A percentile compares a stretch with the other conserved stretches of the same genome.
Evolutionary conservation across 2,888 invertebrate genomes (phyloP).

Genomic region (Agrotis segetum): DNA sequence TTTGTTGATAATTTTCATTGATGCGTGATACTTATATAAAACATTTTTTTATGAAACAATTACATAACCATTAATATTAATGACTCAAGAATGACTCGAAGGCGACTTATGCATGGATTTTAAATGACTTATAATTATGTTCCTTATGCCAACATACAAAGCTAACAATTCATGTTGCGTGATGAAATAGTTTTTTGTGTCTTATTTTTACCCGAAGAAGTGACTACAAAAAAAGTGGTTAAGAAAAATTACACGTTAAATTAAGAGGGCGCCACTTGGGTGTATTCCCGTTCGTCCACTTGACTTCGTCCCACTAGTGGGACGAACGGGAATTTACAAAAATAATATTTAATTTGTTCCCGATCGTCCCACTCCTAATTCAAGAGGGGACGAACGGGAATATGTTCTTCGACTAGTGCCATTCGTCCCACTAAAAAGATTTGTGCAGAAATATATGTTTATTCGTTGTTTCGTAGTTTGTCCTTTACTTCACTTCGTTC

Average conservation of each 20-base stretch:
- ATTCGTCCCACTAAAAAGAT: too few species aligned
- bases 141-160: constrained; percentile 3
- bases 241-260: not conserved
- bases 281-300: too few species aligned
- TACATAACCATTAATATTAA: not conserved
- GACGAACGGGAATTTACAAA: too few species aligned
- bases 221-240: not conserved
- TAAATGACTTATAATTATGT: not conserved
- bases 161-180: constrained; percentile 13
- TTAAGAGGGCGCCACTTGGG: constrained; percentile 18
- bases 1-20: constrained; percentile 13
- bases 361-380: too few species aligned
- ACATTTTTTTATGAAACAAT: not conserved
- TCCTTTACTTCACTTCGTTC: too few species aligned
- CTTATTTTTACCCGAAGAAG: not conserved
- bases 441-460: too few species aligned
- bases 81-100: not conserved
- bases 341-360: too few species aligned
- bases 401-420: too few species aligned
- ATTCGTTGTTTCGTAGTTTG: too few species aligned
- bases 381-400: too few species aligned
- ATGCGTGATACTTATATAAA: too few species aligned
- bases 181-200: not conserved
- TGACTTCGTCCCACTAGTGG: too few species aligned
- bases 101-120: not conserved